Evolutionary conservation across 2,113 vertebrate genomes (phyloP), one percentile per base, ranked within the genome.

Genomic region (Rhinichthys klamathensis): DNA sequence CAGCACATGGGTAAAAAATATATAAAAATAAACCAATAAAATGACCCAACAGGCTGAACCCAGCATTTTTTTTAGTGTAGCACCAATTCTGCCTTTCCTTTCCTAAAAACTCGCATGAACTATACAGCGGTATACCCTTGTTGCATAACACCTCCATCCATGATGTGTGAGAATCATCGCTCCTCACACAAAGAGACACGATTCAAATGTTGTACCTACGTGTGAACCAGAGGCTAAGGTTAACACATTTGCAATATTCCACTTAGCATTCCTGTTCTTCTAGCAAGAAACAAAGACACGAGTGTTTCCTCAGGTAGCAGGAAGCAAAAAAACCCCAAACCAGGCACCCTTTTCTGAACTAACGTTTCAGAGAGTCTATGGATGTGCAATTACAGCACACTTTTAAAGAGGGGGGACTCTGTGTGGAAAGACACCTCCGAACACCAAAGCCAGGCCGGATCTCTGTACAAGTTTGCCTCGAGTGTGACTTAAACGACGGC

Each of bases 241-340:
- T 84, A 70, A 86, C 72, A 78, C 84, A 75, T 82, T 35, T 58
- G 25, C 80, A 21, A 44, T 84, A 89, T 85, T 89, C 65, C 80
- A 80, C 83, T 83, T 77, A 73, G 84, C 77, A 82, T 88, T 89
- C 84, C 82, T 88, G 80, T 85, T 87, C 81, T 86, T 86, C 83
- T 81, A 84, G 87, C 65, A 87, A 80, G 83, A 38, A 84, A 90
- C 80, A 54, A 88, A 84, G 85, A 49, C 85, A 6, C 2, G 18
- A 85, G 83, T 86, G 87, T 87, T 84, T 77, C 83, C 80, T 73
- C 67, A 84, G 88, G 88, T 88, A 75, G 84, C 84, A 77, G 88
- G 82, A 84, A 88, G 86, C 75, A 76, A 86, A 74, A 80, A 72
- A 21, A 1, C n/a, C n/a, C n/a, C n/a, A n/a, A n/a, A n/a, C n/a